Evolutionary conservation across 2,888 invertebrate species (phyloP), one percentile per base, ranked within the genome.

Genomic region (Dione vanillae): DNA sequence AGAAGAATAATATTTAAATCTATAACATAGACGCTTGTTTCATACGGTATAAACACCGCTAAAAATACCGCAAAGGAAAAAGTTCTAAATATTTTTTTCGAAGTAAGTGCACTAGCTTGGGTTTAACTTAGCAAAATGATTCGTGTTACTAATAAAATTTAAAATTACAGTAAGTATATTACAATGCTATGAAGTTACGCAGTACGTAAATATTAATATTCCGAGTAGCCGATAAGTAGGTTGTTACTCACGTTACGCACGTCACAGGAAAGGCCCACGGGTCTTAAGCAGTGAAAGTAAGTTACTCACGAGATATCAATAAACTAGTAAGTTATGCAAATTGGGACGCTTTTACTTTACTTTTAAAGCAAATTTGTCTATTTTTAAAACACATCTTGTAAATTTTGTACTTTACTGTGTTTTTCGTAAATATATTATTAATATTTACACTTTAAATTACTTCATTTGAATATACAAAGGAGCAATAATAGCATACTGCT

Each of bases 211-310:
- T 56, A 27, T 1, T 61, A 45, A 61, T 45, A 61, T 45, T 27
- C 10, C 27, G 6, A 35, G 61, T 20, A 27, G 16, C 37, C 16
- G 37, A 56, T 20, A 56, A 37, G 37, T 10, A 37, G 37, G 16
- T 56, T 16, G 52, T 72, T 62, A 56, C 49, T 19, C 61, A 41
- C 61, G 54, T 66, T 54, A 69, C 65, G 51, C 61, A 65, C 65
- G 61, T 65, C 43, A 67, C 51, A 68, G 66, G 65, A 71, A 67
- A 71, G 40, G 72, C 52, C 69, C 73, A 56, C 56, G 71, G 71
- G 72, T 67, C 64, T 71, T 56, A 51, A 70, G 62, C 54, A 73
- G 76, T 76, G 76, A 76, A 76, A 73, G 76, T 73, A 61, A 59
- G 54, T 56, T 69, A 66, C 69, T 59, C 54, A 67, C 65, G 56